A percentile compares a stretch with the other conserved stretches of the same genome.
phyloP scores from a whole-genome alignment of 2,888 invertebrate species.

The Sinelater perroti region DNA sequence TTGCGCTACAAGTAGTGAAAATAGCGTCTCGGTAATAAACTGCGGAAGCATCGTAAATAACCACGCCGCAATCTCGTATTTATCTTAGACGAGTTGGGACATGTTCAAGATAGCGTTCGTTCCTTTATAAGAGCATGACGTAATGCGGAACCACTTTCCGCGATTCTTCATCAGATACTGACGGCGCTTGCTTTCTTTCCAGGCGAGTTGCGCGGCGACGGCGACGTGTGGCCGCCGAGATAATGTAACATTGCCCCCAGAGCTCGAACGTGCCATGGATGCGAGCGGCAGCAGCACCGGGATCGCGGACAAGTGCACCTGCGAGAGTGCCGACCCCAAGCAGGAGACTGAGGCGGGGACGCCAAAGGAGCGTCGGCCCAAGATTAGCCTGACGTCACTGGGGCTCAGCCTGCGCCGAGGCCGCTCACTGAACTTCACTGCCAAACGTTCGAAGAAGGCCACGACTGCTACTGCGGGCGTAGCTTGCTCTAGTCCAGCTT shows the following conservation, averaged over 20 bases:
- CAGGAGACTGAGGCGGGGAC: slow-evolving; percentile 26
- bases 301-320: slow-evolving; percentile 50
- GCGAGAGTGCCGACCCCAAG: slow-evolving; percentile 50
- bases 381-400: slow-evolving; percentile 50
- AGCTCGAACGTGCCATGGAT: slow-evolving; percentile 29
- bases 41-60: background rate
- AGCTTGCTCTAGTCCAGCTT: slow-evolving; percentile 35
- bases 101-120: background rate
- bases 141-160: background rate
- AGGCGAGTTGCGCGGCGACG: background rate
- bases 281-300: slow-evolving; percentile 21
- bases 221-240: too few relatives aligned
- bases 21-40: background rate
- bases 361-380: slow-evolving; percentile 51
- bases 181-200: background rate
- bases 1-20: background rate
- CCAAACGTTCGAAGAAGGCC: slow-evolving; percentile 49
- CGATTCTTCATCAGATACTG: background rate
- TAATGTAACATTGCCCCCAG: background rate
- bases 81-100: slow-evolving; percentile 1
- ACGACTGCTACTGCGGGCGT: slow-evolving; percentile 5
- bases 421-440: slow-evolving; percentile 52
- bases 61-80: background rate
- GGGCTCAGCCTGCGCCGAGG: slow-evolving; percentile 55
- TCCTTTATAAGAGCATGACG: background rate